A percentile compares a stretch with the other conserved stretches of the same genome.
phyloP scores from a whole-genome alignment of 2,797 vertebrate genomes.

The Gymnodraco acuticeps region DNA sequence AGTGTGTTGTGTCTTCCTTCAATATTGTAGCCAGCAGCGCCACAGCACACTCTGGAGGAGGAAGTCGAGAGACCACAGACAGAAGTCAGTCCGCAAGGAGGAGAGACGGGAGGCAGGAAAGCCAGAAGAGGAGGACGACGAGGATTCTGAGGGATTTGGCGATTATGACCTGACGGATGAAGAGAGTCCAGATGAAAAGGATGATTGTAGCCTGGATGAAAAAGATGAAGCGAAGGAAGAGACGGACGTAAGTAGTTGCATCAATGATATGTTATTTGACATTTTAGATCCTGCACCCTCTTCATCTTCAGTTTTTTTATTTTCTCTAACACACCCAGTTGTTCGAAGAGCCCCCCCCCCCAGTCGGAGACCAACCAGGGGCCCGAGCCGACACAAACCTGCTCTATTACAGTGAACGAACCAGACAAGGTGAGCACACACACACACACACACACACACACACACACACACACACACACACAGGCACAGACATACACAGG shows the following conservation, averaged over 20 bases:
- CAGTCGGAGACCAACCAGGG: slow-evolving; percentile 18
- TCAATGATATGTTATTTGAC: not conserved
- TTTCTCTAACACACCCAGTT: slow-evolving; percentile 68
- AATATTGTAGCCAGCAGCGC: slow-evolving; percentile 85
- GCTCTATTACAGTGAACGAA: slow-evolving; percentile 75
- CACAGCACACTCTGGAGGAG: slow-evolving; percentile 91
- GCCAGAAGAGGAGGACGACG: slow-evolving; percentile 50
- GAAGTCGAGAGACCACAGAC: slow-evolving; percentile 81
- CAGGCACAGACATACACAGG: not conserved
- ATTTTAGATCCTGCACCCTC: slow-evolving; percentile 1
- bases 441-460: too few species aligned
- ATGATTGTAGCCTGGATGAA: slow-evolving; percentile 8
- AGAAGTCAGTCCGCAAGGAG: slow-evolving; percentile 68
- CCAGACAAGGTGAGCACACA: slow-evolving; percentile 70
- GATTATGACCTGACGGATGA: slow-evolving; percentile 46
- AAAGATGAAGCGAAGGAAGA: slow-evolving; percentile 43
- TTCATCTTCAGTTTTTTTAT: not conserved
- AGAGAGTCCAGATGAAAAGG: slow-evolving; percentile 54
- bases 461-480: too few species aligned
- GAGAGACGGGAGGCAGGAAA: slow-evolving; percentile 40
- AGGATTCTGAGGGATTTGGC: slow-evolving; percentile 18
- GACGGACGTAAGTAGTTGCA: slow-evolving; percentile 40
- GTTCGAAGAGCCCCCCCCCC: slow-evolving; percentile 55
- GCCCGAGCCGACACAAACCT: not conserved
- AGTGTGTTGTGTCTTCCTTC: not conserved